These are phyloP conservation scores for Tribolium madens DNA, from an alignment of 1,140 invertebrate species.

Conservation along the genomic window DNA sequence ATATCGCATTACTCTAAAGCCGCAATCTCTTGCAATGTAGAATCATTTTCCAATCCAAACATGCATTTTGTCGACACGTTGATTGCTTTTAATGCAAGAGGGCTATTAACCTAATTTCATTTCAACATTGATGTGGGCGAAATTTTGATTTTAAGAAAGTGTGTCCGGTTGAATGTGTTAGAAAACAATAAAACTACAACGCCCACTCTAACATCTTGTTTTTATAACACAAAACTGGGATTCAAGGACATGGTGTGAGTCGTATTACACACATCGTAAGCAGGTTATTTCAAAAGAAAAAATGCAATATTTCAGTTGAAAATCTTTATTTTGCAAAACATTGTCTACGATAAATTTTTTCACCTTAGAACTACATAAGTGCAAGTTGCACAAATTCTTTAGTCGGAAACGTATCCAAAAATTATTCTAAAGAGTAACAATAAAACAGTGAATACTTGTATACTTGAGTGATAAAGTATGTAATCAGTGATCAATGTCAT, in stretches of 20 bases:
- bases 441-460: too few relatives aligned
- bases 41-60: not conserved
- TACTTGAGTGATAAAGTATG: not conserved
- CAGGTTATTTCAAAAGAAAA: too few relatives aligned
- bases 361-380: too few relatives aligned
- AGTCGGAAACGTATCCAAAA: too few relatives aligned
- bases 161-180: not conserved
- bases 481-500: not conserved
- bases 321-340: too few relatives aligned
- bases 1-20: not conserved
- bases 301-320: too few relatives aligned
- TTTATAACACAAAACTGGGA: not conserved
- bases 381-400: too few relatives aligned
- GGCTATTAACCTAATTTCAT: not conserved
- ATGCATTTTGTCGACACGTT: not conserved
- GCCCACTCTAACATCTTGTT: not conserved
- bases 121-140: not conserved
- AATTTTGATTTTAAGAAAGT: not conserved
- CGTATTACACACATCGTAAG: too few relatives aligned
- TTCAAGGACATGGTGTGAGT: too few relatives aligned
- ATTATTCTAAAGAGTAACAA: too few relatives aligned
- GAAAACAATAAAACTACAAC: not conserved
- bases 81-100: not conserved
- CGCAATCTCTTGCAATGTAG: not conserved
- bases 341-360: too few relatives aligned